Evolutionary conservation across 2,797 vertebrate genomes (phyloP).

Genomic region (Sphenodon punctatus): DNA sequence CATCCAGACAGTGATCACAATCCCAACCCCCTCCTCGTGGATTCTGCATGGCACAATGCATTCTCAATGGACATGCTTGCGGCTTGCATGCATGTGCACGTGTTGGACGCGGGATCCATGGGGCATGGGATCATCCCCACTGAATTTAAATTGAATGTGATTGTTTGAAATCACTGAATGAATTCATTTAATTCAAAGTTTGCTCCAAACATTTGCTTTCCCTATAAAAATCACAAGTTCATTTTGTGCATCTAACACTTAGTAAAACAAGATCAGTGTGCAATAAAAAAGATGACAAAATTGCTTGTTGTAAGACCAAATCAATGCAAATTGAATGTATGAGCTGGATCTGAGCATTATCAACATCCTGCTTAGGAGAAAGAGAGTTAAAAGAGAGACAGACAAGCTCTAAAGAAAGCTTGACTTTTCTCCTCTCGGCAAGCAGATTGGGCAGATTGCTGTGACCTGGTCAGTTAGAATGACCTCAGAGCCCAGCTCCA

Average conservation of each 20-base stretch:
- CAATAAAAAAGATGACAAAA: neutral
- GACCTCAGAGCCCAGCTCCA: neutral
- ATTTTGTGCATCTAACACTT: neutral
- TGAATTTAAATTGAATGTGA: too few relatives aligned
- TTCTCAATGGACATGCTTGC: too few relatives aligned
- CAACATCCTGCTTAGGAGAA: neutral
- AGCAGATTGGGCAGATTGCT: neutral
- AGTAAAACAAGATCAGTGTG: neutral
- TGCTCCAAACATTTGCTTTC: too few relatives aligned
- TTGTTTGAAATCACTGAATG: too few relatives aligned
- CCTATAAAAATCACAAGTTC: neutral
- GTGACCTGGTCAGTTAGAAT: too few relatives aligned
- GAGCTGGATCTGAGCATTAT: neutral
- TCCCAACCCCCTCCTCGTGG: too few relatives aligned
- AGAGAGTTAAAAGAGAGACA: accelerated
- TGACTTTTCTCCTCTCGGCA: neutral
- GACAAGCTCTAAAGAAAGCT: neutral
- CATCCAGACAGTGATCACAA: too few relatives aligned
- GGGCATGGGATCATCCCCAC: too few relatives aligned
- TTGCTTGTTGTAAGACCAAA: neutral
- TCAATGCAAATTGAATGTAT: neutral
- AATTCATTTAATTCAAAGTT: too few relatives aligned
- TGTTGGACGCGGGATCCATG: too few relatives aligned
- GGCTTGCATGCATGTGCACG: too few relatives aligned
- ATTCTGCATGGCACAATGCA: too few relatives aligned